Conservation (phyloP, 2,113 vertebrate genomes). For the Suricata suricatta region DNA sequence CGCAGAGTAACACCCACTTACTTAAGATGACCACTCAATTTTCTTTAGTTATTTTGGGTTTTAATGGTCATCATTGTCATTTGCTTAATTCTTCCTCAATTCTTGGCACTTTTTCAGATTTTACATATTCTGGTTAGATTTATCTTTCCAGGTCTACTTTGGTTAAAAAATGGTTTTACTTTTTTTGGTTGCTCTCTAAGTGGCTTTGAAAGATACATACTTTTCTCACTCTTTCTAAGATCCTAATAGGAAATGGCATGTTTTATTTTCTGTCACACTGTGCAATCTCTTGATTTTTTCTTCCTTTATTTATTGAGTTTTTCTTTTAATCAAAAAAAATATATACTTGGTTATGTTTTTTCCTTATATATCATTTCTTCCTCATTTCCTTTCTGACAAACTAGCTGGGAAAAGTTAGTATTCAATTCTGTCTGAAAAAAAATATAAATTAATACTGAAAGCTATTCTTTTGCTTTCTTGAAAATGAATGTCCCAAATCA, state of each 20-base stretch:
- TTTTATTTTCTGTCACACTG: not conserved
- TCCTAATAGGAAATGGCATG: not conserved
- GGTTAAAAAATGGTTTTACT: conserved; percentile 28
- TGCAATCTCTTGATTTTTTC: not conserved
- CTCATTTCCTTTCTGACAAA: not conserved
- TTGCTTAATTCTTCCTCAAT: not conserved
- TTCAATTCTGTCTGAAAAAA: conserved; percentile 24
- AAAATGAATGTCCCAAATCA: not conserved
- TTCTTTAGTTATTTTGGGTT: conserved; percentile 21
- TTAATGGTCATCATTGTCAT: conserved; percentile 5
- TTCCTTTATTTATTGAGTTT: not conserved
- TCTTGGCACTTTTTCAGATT: not conserved
- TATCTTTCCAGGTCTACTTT: conserved; percentile 27
- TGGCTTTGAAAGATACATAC: not conserved
- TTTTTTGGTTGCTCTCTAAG: not conserved
- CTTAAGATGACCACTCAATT: conserved; percentile 26
- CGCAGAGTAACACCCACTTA: conserved; percentile 10
- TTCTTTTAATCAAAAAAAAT: conserved; percentile 29
- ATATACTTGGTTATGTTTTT: not conserved
- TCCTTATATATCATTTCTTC: not conserved
- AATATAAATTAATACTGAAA: not conserved
- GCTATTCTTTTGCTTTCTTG: not conserved
- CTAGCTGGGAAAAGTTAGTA: not conserved
- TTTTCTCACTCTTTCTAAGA: not conserved
- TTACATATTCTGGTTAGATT: conserved; percentile 14